Conservation (phyloP, 1,140 invertebrate genomes). For the Teleogryllus occipitalis region DNA sequence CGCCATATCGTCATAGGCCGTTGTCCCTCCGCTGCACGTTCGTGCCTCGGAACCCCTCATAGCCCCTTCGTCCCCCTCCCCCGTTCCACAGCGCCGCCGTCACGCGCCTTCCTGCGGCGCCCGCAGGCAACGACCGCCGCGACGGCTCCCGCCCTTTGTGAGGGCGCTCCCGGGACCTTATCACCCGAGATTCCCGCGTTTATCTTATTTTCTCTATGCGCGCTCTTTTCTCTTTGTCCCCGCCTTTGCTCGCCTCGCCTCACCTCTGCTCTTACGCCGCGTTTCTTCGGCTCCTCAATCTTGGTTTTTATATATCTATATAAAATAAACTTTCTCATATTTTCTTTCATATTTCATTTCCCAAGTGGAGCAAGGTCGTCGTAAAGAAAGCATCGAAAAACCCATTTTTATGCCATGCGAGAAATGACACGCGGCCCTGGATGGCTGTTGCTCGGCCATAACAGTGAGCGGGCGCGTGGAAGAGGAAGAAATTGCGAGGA, state of each 20-base stretch:
- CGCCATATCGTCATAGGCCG: background rate
- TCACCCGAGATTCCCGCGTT: background rate
- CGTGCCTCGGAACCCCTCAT: background rate
- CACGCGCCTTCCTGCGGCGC: background rate
- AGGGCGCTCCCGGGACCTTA: background rate
- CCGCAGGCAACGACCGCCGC: background rate
- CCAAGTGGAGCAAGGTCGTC: conserved; percentile 2
- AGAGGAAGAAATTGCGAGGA: background rate
- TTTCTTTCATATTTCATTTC: conserved; percentile 6
- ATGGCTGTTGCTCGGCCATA: background rate
- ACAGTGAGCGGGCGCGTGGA: too few species aligned
- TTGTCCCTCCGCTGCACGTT: background rate
- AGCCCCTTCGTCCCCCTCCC: background rate
- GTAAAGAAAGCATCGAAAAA: background rate
- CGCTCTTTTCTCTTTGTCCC: background rate
- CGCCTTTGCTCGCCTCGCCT: background rate
- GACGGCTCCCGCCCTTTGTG: background rate
- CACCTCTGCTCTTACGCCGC: too few species aligned
- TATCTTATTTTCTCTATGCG: background rate
- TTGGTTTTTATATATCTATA: conserved; percentile 2
- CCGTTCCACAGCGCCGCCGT: background rate
- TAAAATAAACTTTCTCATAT: background rate
- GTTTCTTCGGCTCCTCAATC: background rate
- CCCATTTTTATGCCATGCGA: background rate
- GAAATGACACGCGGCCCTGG: background rate